These are phyloP conservation scores for Scaptomyza reducta DNA, from an alignment of 2,888 invertebrate genomes.

Conservation along the genomic window DNA sequence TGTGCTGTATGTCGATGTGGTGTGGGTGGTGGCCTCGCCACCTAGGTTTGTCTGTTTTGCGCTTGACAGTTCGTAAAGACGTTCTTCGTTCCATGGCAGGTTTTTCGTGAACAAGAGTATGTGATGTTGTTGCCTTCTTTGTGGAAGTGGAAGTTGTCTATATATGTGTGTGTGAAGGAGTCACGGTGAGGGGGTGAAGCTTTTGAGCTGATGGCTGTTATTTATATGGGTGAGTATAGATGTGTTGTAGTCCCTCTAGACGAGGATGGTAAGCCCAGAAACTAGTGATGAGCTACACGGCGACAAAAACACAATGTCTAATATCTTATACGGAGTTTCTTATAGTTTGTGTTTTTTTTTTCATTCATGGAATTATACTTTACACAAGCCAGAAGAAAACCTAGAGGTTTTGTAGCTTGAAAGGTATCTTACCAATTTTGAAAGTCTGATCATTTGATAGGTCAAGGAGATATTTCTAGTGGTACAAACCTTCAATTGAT, in stretches of 20 bases:
- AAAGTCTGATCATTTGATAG: too few relatives aligned
- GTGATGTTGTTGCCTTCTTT: constrained; percentile 11
- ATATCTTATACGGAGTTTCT: background rate
- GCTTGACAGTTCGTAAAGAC: constrained; percentile 75
- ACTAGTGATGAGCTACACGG: constrained; percentile 44
- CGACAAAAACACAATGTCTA: background rate
- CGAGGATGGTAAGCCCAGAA: constrained; percentile 31
- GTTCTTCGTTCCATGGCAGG: constrained; percentile 65
- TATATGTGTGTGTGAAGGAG: constrained; percentile 10
- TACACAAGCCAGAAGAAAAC: too few relatives aligned
- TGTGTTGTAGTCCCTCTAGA: constrained; percentile 3
- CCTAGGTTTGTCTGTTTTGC: constrained; percentile 72
- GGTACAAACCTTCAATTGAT: too few relatives aligned
- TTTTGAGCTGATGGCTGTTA: constrained; percentile 70
- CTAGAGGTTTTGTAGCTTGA: too few relatives aligned
- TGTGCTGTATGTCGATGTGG: constrained; percentile 28
- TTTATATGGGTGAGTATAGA: constrained; percentile 51
- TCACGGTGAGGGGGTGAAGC: constrained; percentile 8
- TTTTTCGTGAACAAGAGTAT: constrained; percentile 44
- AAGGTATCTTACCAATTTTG: too few relatives aligned
- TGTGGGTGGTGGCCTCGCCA: constrained; percentile 59
- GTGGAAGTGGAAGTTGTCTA: constrained; percentile 10
- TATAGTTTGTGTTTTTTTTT: too few relatives aligned
- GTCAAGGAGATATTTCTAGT: too few relatives aligned
- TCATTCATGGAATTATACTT: too few relatives aligned